phyloP scores from a whole-genome alignment of 1,140 invertebrate species.

The Idris sp. region DNA sequence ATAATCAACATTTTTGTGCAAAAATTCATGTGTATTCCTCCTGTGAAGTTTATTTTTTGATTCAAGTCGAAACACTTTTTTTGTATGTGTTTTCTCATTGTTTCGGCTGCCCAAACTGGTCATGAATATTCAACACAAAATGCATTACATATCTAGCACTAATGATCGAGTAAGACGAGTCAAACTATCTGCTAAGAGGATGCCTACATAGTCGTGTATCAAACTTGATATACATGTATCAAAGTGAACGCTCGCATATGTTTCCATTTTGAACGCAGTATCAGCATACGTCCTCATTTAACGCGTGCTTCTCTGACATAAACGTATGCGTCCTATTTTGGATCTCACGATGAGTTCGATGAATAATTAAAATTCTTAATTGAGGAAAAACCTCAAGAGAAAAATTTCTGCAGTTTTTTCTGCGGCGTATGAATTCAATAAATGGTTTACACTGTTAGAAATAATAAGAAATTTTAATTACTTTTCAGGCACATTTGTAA shows the following conservation, averaged over 20 bases:
- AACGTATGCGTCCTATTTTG: conserved; percentile 30
- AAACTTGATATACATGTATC: conserved; percentile 49
- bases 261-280: conserved; percentile 54
- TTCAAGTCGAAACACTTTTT: too few species aligned
- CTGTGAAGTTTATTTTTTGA: too few species aligned
- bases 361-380: conserved; percentile 42
- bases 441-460: too few species aligned
- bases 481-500: too few species aligned
- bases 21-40: too few species aligned
- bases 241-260: conserved; percentile 37
- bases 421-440: too few species aligned
- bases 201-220: conserved; percentile 51
- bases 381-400: too few species aligned
- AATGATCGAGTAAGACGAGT: conserved; percentile 61
- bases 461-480: too few species aligned
- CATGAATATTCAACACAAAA: conserved; percentile 64
- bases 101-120: conserved; percentile 42
- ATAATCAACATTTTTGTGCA: too few species aligned
- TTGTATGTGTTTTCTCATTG: too few species aligned
- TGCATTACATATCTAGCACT: conserved; percentile 55
- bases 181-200: conserved; percentile 48
- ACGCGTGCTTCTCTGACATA: conserved; percentile 25
- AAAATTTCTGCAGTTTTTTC: too few species aligned
- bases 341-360: conserved; percentile 18
- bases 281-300: conserved; percentile 53